Percentiles rank a stretch among this genome's conserved stretches.
Evolutionary conservation across 2,888 invertebrate species (phyloP).

Genomic region (Xanthostigma xanthostigma): DNA sequence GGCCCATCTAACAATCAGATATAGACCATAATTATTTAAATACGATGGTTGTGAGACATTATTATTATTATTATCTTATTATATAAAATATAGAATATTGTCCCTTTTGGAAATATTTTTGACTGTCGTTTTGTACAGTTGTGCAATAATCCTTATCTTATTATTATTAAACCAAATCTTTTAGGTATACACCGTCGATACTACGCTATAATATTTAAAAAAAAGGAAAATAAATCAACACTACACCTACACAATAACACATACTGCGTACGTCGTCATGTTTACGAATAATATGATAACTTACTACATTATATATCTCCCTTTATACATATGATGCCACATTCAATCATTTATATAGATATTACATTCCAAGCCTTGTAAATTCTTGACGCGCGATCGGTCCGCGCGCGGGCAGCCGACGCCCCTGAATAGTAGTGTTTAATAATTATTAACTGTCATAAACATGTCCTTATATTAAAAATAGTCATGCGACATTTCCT

Average conservation of each 20-base stretch:
- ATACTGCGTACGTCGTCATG: background rate
- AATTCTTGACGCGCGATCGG: conserved; percentile 8
- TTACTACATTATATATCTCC: too few relatives aligned
- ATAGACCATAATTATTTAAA: conserved; percentile 5
- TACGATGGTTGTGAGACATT: conserved; percentile 7
- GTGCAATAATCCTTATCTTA: conserved; percentile 15
- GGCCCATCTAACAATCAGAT: background rate
- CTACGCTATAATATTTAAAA: background rate
- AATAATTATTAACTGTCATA: conserved; percentile 12
- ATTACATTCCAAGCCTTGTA: conserved; percentile 21
- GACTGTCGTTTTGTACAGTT: conserved; percentile 12
- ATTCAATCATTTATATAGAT: conserved; percentile 7
- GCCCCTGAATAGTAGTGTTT: background rate
- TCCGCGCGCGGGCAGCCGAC: conserved; percentile 6
- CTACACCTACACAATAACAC: conserved; percentile 4
- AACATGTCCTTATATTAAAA: conserved; percentile 14
- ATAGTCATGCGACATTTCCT: conserved; percentile 13
- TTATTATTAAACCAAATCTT: background rate
- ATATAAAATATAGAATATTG: conserved; percentile 2
- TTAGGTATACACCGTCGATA: too few relatives aligned
- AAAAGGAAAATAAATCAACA: conserved; percentile 1
- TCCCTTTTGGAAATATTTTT: conserved; percentile 6
- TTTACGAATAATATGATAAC: conserved; percentile 3
- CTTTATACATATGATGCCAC: too few relatives aligned
- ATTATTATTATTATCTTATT: conserved; percentile 2